These are phyloP conservation scores for Melanaphis sacchari DNA, from an alignment of 1,140 invertebrate species.

Conservation along the genomic window DNA sequence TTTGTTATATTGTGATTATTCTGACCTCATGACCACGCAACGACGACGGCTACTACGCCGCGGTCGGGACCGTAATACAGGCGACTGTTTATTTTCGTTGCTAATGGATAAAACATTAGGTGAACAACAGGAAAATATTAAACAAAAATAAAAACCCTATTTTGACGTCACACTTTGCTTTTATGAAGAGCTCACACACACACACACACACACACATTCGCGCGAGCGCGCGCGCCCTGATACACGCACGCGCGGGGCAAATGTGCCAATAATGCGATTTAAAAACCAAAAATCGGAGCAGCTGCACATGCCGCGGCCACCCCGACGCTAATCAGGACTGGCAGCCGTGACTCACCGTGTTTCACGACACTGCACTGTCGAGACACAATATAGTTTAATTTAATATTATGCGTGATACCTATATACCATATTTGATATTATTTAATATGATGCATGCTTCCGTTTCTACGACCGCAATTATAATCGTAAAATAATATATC, in stretches of 20 bases:
- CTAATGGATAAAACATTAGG: conserved; percentile 44
- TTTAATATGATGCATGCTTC: background rate
- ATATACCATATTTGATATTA: background rate
- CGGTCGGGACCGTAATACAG: background rate
- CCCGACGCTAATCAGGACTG: conserved; percentile 39
- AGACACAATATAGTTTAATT: background rate
- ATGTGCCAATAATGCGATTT: conserved; percentile 52
- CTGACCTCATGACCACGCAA: background rate
- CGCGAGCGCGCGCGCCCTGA: background rate
- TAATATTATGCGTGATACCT: background rate
- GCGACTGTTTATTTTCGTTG: conserved; percentile 14
- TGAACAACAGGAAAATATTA: background rate
- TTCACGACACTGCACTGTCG: background rate
- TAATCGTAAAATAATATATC: background rate
- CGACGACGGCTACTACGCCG: background rate
- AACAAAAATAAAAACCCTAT: background rate
- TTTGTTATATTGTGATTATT: background rate
- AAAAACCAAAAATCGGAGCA: conserved; percentile 53
- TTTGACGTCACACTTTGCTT: conserved; percentile 38
- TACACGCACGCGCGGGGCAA: background rate
- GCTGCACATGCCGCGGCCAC: conserved; percentile 18
- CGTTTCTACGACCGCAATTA: background rate
- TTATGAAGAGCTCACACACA: background rate
- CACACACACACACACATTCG: no score
- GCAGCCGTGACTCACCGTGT: conserved; percentile 46